Evolutionary conservation across 2,888 invertebrate species (phyloP).

Genomic region (Zootermopsis nevadensis): DNA sequence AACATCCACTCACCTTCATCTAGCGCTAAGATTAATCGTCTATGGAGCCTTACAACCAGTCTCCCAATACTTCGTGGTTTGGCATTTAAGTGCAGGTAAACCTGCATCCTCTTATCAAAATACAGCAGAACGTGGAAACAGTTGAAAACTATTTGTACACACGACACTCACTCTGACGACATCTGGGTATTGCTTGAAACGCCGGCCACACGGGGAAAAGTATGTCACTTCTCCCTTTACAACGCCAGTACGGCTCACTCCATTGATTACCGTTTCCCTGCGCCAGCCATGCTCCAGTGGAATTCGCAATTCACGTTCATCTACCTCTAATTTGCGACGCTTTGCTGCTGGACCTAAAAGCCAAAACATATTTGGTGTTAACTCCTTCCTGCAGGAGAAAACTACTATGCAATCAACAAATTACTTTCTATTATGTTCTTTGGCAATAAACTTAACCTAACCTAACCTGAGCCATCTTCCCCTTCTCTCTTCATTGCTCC

Average conservation of each 20-base stretch:
- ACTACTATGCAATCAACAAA: too few relatives aligned
- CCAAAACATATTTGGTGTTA: too few relatives aligned
- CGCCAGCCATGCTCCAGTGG: constrained; percentile 87
- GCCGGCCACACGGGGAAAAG: constrained; percentile 75
- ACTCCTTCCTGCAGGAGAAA: too few relatives aligned
- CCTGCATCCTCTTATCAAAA: too few relatives aligned
- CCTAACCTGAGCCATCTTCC: constrained; percentile 47
- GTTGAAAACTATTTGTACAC: constrained; percentile 12
- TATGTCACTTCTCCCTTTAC: constrained; percentile 95
- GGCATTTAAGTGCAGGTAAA: too few relatives aligned
- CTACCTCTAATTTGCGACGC: constrained; percentile 64
- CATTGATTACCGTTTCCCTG: constrained; percentile 90
- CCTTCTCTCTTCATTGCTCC: constrained; percentile 45
- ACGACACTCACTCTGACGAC: constrained; percentile 64
- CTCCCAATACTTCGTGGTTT: too few relatives aligned
- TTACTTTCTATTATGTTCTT: not conserved
- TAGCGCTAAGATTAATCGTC: too few relatives aligned
- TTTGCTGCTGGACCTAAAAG: constrained; percentile 58
- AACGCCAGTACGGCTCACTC: constrained; percentile 86
- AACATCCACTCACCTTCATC: too few relatives aligned
- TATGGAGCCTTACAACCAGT: too few relatives aligned
- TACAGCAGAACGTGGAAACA: too few relatives aligned
- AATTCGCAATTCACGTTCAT: constrained; percentile 71
- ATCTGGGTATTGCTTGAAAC: constrained; percentile 72
- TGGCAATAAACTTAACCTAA: not conserved